Evolutionary conservation across 2,113 vertebrate species (phyloP).

Genomic region (Trichechus manatus): DNA sequence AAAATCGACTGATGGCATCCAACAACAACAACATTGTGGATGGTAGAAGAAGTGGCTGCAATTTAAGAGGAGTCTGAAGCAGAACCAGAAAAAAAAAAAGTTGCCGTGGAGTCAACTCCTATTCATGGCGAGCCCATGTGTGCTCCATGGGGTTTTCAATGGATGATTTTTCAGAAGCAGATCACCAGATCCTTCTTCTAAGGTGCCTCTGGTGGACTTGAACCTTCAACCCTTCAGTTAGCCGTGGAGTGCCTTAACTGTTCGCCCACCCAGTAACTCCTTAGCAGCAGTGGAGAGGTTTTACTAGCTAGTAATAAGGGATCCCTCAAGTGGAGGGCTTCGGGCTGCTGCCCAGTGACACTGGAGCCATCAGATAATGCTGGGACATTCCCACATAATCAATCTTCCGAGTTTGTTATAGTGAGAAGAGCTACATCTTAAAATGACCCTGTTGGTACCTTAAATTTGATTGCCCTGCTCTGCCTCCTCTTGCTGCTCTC

Average conservation of each 20-base stretch:
- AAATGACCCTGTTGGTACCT: background rate
- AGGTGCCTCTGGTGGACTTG: too few relatives aligned
- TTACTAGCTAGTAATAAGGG: background rate
- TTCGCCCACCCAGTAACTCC: too few relatives aligned
- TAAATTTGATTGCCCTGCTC: background rate
- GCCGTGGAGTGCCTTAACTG: too few relatives aligned
- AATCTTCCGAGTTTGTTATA: background rate
- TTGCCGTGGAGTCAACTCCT: too few relatives aligned
- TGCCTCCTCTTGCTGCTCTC: background rate
- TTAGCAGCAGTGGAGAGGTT: background rate
- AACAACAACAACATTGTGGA: too few relatives aligned
- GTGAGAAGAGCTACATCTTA: background rate
- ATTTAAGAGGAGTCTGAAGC: background rate
- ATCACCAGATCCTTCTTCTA: too few relatives aligned
- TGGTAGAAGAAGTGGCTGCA: background rate
- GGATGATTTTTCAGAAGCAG: too few relatives aligned
- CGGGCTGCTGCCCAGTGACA: background rate
- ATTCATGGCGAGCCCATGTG: too few relatives aligned
- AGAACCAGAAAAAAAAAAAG: background rate
- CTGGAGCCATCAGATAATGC: background rate
- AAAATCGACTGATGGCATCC: too few relatives aligned
- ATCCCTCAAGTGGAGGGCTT: background rate
- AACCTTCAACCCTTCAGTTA: too few relatives aligned
- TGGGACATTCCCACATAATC: background rate
- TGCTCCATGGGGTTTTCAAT: too few relatives aligned